Percentiles rank a stretch among this genome's conserved stretches.
Evolutionary conservation across 2,797 vertebrate species (phyloP).

Genomic region (Thunnus albacares): DNA sequence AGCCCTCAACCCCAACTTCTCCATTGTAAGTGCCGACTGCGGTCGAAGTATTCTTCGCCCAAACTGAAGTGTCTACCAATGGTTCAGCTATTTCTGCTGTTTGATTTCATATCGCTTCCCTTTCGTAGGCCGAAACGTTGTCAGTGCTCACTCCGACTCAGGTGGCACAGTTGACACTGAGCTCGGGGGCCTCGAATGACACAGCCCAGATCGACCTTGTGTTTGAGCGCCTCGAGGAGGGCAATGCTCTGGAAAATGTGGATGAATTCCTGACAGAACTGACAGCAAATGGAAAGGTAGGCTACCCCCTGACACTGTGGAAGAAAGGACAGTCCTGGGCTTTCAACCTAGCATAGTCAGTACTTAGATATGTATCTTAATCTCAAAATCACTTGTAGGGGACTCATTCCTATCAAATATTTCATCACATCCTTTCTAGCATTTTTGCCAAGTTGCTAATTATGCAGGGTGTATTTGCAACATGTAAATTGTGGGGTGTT

Average conservation of each 20-base stretch:
- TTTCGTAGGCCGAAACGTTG: constrained; percentile 29
- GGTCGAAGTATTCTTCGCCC: background rate
- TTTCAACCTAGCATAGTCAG: background rate
- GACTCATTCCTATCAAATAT: too few species aligned
- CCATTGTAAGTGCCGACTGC: constrained; percentile 53
- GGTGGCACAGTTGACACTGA: constrained; percentile 45
- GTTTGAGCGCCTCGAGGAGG: constrained; percentile 59
- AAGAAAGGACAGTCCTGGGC: background rate
- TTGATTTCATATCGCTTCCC: constrained; percentile 4
- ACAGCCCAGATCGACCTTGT: constrained; percentile 42
- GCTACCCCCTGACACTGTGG: background rate
- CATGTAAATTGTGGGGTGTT: background rate
- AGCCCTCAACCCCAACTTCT: constrained; percentile 62
- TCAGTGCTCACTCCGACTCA: constrained; percentile 41
- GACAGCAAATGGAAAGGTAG: constrained; percentile 37
- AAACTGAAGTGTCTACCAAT: background rate
- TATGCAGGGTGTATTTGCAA: background rate
- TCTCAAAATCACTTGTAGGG: background rate
- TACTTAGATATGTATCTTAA: background rate
- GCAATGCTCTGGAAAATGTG: constrained; percentile 60
- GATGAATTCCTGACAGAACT: constrained; percentile 57
- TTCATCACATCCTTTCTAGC: too few species aligned
- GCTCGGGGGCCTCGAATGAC: constrained; percentile 19
- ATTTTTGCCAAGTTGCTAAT: too few species aligned
- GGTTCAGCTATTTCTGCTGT: background rate